These are phyloP conservation scores for Anseranas semipalmata DNA, from an alignment of 2,113 vertebrate species.

Conservation along the genomic window DNA sequence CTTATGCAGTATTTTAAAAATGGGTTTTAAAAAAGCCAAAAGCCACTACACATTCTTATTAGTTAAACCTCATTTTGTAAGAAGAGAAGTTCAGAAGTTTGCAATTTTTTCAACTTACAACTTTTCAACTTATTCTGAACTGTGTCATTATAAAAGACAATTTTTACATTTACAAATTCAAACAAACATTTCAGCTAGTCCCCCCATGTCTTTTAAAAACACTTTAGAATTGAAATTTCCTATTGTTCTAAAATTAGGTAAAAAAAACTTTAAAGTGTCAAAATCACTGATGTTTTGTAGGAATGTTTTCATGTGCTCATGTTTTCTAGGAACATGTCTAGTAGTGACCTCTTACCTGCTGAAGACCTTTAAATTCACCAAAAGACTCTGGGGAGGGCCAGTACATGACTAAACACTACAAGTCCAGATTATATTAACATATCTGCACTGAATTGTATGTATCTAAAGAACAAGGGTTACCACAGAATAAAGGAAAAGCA, in stretches of 20 bases:
- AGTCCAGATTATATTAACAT: neutral
- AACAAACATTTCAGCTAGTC: neutral
- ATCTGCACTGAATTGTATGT: neutral
- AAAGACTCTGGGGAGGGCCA: neutral
- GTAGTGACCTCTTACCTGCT: constrained; percentile 12
- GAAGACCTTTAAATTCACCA: constrained; percentile 20
- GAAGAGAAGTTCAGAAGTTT: neutral
- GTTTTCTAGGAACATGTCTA: neutral
- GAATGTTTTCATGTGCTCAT: neutral
- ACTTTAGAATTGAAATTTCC: neutral
- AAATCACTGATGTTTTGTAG: neutral
- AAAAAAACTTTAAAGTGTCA: neutral
- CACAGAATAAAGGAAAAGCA: constrained; percentile 6
- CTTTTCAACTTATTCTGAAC: neutral
- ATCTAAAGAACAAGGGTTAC: constrained; percentile 38
- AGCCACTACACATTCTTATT: neutral
- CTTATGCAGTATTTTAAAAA: neutral
- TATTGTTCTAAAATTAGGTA: neutral
- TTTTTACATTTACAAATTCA: neutral
- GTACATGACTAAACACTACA: neutral
- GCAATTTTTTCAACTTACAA: neutral
- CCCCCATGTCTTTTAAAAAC: neutral
- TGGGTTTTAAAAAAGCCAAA: neutral
- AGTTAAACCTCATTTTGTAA: neutral
- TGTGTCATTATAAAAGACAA: neutral